These are phyloP conservation scores for Agrotis puta DNA, from an alignment of 2,888 invertebrate species.

Conservation along the genomic window DNA sequence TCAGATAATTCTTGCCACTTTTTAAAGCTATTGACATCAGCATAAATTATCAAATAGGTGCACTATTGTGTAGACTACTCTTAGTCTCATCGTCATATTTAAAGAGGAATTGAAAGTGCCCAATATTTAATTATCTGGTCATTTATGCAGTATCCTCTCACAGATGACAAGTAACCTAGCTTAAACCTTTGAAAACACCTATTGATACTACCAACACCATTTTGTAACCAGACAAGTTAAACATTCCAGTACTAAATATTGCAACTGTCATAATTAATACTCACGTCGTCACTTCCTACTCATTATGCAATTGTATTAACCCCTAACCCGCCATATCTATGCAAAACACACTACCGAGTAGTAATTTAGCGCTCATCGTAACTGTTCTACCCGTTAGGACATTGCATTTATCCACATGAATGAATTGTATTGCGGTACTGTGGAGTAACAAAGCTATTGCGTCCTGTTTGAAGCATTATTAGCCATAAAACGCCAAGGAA, in stretches of 20 bases:
- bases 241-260: not conserved
- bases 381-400: constrained; percentile 42
- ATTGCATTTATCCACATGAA: constrained; percentile 41
- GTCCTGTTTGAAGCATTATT: constrained; percentile 44
- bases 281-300: constrained; percentile 7
- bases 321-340: constrained; percentile 40
- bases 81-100: not conserved
- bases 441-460: constrained; percentile 22
- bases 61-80: not conserved
- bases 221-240: not conserved
- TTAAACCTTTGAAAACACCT: not conserved
- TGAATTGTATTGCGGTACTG: constrained; percentile 34
- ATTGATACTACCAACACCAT: not conserved
- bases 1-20: not conserved
- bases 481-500: constrained; percentile 46
- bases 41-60: not conserved
- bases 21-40: not conserved
- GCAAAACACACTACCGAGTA: constrained; percentile 34
- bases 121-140: too few relatives aligned
- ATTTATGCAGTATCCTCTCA: too few relatives aligned
- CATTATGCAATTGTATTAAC: constrained; percentile 41
- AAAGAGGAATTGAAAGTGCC: not conserved
- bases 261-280: not conserved
- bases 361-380: constrained; percentile 42
- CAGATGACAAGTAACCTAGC: not conserved